Evolutionary conservation across 2,797 vertebrate genomes (phyloP), one percentile per base, ranked within the genome.

Genomic region (Etheostoma perlongum): DNA sequence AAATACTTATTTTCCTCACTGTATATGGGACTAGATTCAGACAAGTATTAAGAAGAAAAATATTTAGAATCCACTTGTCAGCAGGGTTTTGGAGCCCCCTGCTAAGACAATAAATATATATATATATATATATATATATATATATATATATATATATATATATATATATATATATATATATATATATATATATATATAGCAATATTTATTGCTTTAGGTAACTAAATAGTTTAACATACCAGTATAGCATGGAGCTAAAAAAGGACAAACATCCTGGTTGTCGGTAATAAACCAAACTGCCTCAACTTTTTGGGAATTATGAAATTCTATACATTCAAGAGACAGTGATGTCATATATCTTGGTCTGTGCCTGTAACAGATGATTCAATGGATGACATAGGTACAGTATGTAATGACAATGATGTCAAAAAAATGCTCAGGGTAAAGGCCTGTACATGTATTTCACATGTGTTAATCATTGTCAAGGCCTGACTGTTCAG

Each of bases 1-100:
- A 23, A 23, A 23, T 23, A 23, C 21, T 23, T 23, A 23, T 23
- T 23, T 23, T 23, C 21, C 21, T 23, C 21, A 23, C 21, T 23
- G 21, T 12, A 44, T 44, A 27, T 19, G 12, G 53, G n/a, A 51
- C 21, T 21, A 57, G 23, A 36, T 67, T 62, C 42, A 66, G 55
- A 58, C n/a, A 55, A 5, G n/a, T 71, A 81, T 44, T 19, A 79
- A 23, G 21, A 23, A 23, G 27, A 65, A 59, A n/a, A 78, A 72
- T 70, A 63, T 63, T 74, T 46, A 54, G 21, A 58, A 49, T 49
- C 36, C 49, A 55, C 60, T 72, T 58, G 30, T 52, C 40, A 62
- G 51, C 23, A n/a, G 55, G n/a, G 21, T 40, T 12, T 52, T 52
- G 33, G 54, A 60, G 15, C 21, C 18, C 36, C 63, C 44, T 48